Evolutionary conservation across 2,113 vertebrate genomes (phyloP).

Genomic region (Gnathonemus longibarbis): DNA sequence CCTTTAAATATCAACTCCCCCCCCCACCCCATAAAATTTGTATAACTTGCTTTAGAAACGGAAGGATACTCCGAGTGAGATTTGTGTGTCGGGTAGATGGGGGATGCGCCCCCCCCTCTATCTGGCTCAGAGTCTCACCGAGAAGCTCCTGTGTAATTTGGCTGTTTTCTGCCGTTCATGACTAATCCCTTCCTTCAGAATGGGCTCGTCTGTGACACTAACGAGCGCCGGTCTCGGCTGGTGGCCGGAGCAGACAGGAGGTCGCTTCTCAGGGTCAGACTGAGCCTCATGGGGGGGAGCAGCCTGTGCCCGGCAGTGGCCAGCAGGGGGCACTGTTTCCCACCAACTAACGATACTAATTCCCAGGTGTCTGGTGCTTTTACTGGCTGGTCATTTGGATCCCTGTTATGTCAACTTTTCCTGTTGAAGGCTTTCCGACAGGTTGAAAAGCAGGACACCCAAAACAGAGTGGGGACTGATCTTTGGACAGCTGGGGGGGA

Average conservation of each 20-base stretch:
- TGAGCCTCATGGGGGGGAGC: neutral
- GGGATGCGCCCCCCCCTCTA: neutral
- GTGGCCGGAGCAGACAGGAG: neutral
- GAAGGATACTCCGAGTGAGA: neutral
- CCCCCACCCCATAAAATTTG: neutral
- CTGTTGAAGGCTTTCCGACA: neutral
- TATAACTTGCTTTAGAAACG: neutral
- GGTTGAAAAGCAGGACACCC: neutral
- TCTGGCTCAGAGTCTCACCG: neutral
- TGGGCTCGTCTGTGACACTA: neutral
- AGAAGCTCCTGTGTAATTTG: neutral
- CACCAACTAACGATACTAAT: neutral
- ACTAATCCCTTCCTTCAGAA: neutral
- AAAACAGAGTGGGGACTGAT: neutral
- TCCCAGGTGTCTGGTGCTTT: neutral
- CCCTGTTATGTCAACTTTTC: neutral
- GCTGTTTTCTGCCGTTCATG: neutral
- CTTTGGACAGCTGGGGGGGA: neutral
- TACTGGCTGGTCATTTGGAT: neutral
- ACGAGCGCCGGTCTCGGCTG: neutral
- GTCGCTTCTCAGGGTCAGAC: neutral
- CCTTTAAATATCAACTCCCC: neutral
- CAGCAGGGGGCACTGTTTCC: neutral
- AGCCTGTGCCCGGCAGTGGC: neutral
- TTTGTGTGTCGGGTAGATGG: neutral